Percentiles rank a stretch among this genome's conserved stretches.
phyloP scores from a whole-genome alignment of 2,797 vertebrate genomes.

The Channa striata region DNA sequence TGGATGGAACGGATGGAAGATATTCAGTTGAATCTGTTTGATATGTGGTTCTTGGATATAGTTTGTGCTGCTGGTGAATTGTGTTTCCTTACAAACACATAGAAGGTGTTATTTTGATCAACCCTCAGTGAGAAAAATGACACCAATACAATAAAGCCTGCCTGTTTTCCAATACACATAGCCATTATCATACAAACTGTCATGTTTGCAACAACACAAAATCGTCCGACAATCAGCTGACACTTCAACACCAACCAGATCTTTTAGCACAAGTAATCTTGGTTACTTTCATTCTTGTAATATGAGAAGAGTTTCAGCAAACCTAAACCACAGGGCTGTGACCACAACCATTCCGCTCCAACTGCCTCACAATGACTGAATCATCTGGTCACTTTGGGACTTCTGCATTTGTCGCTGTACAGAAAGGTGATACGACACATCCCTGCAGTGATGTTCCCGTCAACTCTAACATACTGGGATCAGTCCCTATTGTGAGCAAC shows the following conservation, averaged over 20 bases:
- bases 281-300: too few relatives aligned
- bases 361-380: neutral
- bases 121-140: neutral
- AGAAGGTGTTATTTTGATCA: neutral
- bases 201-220: neutral
- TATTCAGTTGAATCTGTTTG: too few relatives aligned
- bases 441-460: neutral
- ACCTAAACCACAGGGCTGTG: neutral
- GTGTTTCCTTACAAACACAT: too few relatives aligned
- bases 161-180: neutral
- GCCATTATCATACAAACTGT: neutral
- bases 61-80: too few relatives aligned
- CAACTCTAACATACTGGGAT: slow-evolving; percentile 10
- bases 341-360: neutral
- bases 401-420: slow-evolving; percentile 8
- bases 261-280: too few relatives aligned
- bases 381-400: neutral
- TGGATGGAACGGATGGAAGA: too few relatives aligned
- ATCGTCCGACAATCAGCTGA: neutral
- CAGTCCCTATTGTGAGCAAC: neutral
- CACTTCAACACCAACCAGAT: neutral
- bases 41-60: too few relatives aligned
- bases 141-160: neutral
- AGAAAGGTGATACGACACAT: neutral
- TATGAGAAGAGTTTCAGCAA: too few relatives aligned